Conservation (phyloP, 2,797 vertebrate genomes). For the Furcifer pardalis region DNA sequence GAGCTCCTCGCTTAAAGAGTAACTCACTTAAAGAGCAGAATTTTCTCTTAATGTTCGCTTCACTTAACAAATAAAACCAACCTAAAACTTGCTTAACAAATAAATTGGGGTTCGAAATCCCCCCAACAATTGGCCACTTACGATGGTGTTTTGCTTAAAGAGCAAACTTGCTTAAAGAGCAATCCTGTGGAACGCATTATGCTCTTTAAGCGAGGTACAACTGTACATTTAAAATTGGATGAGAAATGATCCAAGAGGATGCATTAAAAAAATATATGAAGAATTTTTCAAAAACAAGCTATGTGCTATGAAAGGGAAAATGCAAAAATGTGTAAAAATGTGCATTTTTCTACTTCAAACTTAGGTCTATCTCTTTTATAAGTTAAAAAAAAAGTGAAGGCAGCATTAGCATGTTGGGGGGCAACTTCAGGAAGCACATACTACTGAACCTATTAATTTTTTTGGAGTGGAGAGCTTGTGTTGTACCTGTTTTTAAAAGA, state of each 20-base stretch:
- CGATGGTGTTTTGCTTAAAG: no score
- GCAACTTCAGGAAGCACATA: not conserved
- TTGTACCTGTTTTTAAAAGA: not conserved
- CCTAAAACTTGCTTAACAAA: no score
- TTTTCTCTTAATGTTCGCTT: no score
- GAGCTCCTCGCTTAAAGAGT: no score
- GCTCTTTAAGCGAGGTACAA: not conserved
- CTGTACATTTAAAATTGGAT: not conserved
- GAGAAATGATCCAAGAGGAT: not conserved
- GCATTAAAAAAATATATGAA: not conserved
- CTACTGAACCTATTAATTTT: not conserved
- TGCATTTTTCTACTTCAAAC: not conserved
- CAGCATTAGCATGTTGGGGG: not conserved
- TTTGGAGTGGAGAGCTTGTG: not conserved
- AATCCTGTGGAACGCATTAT: no score
- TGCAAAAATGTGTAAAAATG: not conserved
- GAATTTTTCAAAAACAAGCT: not conserved
- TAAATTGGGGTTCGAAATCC: no score
- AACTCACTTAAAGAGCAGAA: no score
- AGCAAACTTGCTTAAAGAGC: no score
- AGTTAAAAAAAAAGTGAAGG: not conserved
- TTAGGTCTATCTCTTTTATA: not conserved
- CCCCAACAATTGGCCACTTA: no score
- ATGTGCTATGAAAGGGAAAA: not conserved
- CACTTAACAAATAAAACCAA: no score